Evolutionary conservation across 2,797 vertebrate genomes (phyloP).

Genomic region (Xyrichtys novacula): DNA sequence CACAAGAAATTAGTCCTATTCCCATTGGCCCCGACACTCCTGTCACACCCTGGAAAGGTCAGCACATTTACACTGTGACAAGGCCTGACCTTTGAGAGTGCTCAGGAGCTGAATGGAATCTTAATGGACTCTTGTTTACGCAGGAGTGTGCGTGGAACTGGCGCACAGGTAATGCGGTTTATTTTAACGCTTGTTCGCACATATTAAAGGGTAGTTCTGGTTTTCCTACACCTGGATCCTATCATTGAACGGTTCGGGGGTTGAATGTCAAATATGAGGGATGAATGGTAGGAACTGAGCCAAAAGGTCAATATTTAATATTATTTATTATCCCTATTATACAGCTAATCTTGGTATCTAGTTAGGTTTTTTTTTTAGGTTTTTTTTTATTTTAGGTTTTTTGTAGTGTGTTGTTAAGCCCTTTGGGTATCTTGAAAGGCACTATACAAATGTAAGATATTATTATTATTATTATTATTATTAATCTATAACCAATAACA

Average conservation of each 20-base stretch:
- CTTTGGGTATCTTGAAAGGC: too few relatives aligned
- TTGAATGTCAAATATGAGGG: background rate
- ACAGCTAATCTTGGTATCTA: too few relatives aligned
- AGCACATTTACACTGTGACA: slow-evolving; percentile 83
- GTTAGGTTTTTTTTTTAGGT: too few relatives aligned
- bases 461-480: too few relatives aligned
- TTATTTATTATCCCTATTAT: too few relatives aligned
- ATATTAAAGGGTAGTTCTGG: slow-evolving; percentile 6
- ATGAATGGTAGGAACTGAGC: too few relatives aligned
- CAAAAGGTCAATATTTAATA: too few relatives aligned
- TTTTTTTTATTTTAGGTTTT: too few relatives aligned
- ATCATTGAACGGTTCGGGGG: background rate
- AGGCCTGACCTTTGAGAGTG: slow-evolving; percentile 83
- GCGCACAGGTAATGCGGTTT: slow-evolving; percentile 32
- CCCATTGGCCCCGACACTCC: slow-evolving; percentile 60
- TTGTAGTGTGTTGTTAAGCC: too few relatives aligned
- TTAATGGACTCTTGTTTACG: slow-evolving; percentile 68
- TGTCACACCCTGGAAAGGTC: slow-evolving; percentile 85
- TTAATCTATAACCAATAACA: too few relatives aligned
- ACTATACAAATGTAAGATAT: too few relatives aligned
- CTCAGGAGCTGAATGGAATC: slow-evolving; percentile 66
- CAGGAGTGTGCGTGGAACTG: background rate
- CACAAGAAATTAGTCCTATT: slow-evolving; percentile 44
- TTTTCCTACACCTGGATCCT: background rate
- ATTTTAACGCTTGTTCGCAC: slow-evolving; percentile 30